phyloP scores from a whole-genome alignment of 2,797 vertebrate species.

The Malurus splendens region DNA sequence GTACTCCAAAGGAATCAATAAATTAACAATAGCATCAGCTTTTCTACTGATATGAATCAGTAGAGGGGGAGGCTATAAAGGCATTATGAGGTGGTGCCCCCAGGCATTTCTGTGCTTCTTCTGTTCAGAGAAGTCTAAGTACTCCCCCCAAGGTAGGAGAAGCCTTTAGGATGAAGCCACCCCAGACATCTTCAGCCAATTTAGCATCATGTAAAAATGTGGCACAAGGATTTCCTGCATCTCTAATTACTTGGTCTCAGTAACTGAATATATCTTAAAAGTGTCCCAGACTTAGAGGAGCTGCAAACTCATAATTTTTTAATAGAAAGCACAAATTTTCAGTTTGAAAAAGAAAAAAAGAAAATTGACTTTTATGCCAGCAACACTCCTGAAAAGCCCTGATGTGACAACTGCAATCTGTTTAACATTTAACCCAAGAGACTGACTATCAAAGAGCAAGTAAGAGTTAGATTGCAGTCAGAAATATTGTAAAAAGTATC shows the following conservation, averaged over 20 bases:
- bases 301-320: neutral
- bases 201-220: neutral
- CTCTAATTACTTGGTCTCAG: neutral
- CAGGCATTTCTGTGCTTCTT: accelerated
- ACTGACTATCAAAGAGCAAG: neutral
- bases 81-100: neutral
- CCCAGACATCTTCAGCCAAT: neutral
- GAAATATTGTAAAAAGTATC: neutral
- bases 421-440: neutral
- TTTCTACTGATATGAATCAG: neutral
- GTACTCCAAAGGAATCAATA: neutral
- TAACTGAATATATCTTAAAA: neutral
- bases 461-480: neutral
- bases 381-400: neutral
- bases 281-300: neutral
- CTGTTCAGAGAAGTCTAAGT: neutral
- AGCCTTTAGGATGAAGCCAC: neutral
- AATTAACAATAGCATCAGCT: neutral
- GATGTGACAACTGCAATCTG: neutral
- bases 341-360: neutral
- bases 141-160: neutral
- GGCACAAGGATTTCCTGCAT: neutral
- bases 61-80: neutral
- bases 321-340: neutral
- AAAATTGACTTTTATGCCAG: neutral